A percentile compares a stretch with the other conserved stretches of the same genome.
phyloP scores from a whole-genome alignment of 1,140 invertebrate genomes.

The Helicoverpa armigera region DNA sequence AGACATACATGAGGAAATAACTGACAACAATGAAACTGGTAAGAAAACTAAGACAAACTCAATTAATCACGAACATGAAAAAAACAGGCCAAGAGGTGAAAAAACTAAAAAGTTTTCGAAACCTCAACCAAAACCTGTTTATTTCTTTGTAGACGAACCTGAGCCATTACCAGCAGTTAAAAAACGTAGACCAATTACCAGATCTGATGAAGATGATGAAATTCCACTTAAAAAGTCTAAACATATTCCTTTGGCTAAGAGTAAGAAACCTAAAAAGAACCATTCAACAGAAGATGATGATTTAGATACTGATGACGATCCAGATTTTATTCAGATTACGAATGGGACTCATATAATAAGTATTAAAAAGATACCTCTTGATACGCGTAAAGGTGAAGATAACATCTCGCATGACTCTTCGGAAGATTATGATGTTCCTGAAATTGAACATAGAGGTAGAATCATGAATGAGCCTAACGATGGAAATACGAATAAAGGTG shows the following conservation, averaged over 20 bases:
- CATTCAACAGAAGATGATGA: too few relatives aligned
- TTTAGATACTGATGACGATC: neutral
- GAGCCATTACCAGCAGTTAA: neutral
- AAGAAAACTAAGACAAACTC: neutral
- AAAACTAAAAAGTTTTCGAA: neutral
- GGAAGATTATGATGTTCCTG: neutral
- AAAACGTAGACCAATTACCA: neutral
- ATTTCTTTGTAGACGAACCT: slow-evolving; percentile 14
- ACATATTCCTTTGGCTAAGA: too few relatives aligned
- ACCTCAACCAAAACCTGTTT: neutral
- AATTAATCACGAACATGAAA: too few relatives aligned
- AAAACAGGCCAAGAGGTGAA: neutral
- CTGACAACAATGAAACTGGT: neutral
- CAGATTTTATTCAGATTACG: neutral
- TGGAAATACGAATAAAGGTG: neutral
- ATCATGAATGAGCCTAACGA: neutral
- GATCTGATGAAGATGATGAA: neutral
- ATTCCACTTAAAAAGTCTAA: neutral
- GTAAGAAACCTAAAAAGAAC: too few relatives aligned
- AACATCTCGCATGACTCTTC: too few relatives aligned
- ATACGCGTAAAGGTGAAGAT: neutral
- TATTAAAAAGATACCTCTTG: neutral
- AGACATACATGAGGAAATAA: neutral
- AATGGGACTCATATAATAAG: slow-evolving; percentile 30
- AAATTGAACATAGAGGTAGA: neutral